Percentiles rank a stretch among this genome's conserved stretches.
These are phyloP conservation scores for Calameuta filiformis DNA, from an alignment of 2,888 invertebrate species.

Conservation along the genomic window DNA sequence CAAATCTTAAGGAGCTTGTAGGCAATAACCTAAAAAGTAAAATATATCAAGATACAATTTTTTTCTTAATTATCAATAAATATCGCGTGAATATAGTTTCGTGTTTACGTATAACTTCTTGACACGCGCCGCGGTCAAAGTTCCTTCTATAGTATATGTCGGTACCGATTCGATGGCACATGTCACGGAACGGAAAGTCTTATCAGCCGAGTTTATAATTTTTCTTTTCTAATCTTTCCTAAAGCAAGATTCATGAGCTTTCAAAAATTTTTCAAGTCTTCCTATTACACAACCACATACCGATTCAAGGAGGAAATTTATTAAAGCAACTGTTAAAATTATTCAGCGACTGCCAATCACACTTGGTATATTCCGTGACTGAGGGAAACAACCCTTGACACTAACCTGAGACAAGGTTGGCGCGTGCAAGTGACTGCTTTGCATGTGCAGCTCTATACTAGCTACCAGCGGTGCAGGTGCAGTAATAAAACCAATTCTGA, in stretches of 20 bases:
- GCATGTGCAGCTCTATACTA: conserved; percentile 76
- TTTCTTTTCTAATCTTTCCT: neutral
- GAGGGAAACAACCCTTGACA: conserved; percentile 15
- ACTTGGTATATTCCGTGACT: neutral
- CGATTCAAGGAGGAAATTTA: neutral
- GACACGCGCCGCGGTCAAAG: conserved; percentile 54
- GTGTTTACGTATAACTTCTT: conserved; percentile 22
- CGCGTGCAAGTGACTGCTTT: conserved; percentile 75
- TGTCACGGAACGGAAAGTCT: neutral
- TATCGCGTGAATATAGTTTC: conserved; percentile 25
- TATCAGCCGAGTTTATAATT: neutral
- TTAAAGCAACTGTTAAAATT: neutral
- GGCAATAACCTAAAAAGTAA: conserved; percentile 68
- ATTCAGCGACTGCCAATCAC: neutral
- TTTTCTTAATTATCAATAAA: conserved; percentile 24
- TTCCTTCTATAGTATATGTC: conserved; percentile 15
- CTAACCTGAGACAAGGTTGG: conserved; percentile 75
- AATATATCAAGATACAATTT: conserved; percentile 3
- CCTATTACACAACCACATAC: neutral
- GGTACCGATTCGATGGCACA: neutral
- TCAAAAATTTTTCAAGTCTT: neutral
- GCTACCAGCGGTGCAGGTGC: conserved; percentile 76
- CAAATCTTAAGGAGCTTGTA: conserved; percentile 70
- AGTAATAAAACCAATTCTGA: conserved; percentile 80
- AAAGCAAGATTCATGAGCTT: neutral